A percentile compares a stretch with the other conserved stretches of the same genome.
phyloP scores from a whole-genome alignment of 2,888 invertebrate genomes.

The Brenthis ino region DNA sequence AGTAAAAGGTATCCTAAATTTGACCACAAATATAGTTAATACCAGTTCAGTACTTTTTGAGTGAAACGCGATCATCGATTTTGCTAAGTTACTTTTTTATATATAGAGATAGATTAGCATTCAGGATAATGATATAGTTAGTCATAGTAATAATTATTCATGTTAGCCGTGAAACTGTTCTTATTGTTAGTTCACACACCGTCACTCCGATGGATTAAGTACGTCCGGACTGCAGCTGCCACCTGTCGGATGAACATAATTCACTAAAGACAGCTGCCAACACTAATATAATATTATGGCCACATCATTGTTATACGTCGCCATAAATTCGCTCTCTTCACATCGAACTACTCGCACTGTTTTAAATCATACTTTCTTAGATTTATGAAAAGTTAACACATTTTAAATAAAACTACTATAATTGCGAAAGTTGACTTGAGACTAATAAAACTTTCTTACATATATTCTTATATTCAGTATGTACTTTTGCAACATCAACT shows the following conservation, averaged over 20 bases:
- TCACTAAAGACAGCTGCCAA: conserved; percentile 70
- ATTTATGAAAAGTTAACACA: no score
- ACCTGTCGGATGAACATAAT: conserved; percentile 72
- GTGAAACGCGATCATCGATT: no score
- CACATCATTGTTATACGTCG: conserved; percentile 13
- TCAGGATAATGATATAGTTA: conserved; percentile 5
- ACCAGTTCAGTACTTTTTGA: no score
- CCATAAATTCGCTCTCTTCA: conserved; percentile 1
- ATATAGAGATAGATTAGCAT: not conserved
- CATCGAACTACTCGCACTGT: not conserved
- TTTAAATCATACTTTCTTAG: not conserved
- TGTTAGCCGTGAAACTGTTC: conserved; percentile 47
- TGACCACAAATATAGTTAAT: no score
- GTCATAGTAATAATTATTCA: conserved; percentile 60
- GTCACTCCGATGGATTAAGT: conserved; percentile 61
- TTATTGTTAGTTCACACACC: conserved; percentile 53
- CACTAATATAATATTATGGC: conserved; percentile 62
- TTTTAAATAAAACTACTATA: no score
- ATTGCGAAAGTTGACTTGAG: no score
- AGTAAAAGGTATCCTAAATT: no score
- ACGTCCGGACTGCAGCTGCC: conserved; percentile 64
- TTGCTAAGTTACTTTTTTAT: not conserved
- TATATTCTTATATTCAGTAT: no score
- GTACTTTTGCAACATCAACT: no score
- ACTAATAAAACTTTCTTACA: no score